Conservation (phyloP, 2,888 invertebrate species). For the Formica aserva region DNA sequence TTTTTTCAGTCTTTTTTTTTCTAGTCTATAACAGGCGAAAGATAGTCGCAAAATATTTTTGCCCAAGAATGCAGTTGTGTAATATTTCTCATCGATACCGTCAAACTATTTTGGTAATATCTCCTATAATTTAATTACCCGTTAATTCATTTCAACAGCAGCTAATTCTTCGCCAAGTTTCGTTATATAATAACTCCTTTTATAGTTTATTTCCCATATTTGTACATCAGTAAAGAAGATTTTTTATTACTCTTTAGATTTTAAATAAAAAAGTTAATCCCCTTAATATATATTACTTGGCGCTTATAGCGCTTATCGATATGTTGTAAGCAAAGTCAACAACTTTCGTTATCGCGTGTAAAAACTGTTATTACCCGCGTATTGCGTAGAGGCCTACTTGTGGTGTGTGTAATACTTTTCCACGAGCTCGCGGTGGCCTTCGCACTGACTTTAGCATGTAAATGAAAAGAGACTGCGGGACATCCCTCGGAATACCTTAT, state of each 20-base stretch:
- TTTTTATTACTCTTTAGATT: conserved; percentile 1
- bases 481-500: conserved; percentile 36
- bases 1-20: neutral
- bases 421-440: conserved; percentile 40
- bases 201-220: neutral
- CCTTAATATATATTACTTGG: neutral
- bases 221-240: neutral
- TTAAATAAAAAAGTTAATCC: conserved; percentile 14
- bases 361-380: conserved; percentile 18
- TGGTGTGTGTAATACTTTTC: conserved; percentile 20
- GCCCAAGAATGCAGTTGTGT: neutral
- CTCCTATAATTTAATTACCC: neutral
- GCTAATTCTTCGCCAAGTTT: neutral
- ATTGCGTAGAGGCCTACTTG: conserved; percentile 11
- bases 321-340: conserved; percentile 21
- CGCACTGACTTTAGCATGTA: conserved; percentile 48
- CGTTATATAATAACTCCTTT: neutral
- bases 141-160: conserved; percentile 13
- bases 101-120: neutral
- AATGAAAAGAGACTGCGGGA: conserved; percentile 48
- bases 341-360: conserved; percentile 23
- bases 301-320: conserved; percentile 10
- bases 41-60: neutral
- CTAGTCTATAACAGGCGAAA: neutral
- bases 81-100: neutral